Conservation (phyloP, 1,140 invertebrate genomes). For the Pogonomyrmex californicus region DNA sequence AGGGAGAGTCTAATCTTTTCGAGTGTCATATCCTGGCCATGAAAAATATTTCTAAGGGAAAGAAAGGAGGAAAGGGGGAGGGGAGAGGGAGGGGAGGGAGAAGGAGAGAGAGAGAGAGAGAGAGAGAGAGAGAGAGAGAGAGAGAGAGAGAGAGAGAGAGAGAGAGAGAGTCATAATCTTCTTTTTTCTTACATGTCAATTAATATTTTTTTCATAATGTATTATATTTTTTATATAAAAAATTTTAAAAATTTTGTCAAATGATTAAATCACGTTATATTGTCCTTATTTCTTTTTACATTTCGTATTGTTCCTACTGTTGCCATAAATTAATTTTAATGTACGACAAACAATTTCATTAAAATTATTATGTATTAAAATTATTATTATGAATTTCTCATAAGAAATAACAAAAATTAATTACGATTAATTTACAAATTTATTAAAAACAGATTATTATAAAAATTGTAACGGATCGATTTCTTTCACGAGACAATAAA, state of each 20-base stretch:
- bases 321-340: not conserved
- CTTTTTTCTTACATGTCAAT: not conserved
- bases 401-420: not conserved
- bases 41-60: too few species aligned
- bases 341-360: not conserved
- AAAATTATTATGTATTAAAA: not conserved
- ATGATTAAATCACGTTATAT: not conserved
- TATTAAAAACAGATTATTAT: not conserved
- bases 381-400: not conserved
- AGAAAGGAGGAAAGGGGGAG: too few species aligned
- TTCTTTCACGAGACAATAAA: not conserved
- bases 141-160: too few species aligned
- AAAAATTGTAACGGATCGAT: not conserved
- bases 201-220: not conserved
- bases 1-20: slow-evolving; percentile 9
- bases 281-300: not conserved
- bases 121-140: too few species aligned
- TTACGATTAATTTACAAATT: not conserved
- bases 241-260: slow-evolving; percentile 2
- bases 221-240: not conserved
- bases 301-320: not conserved
- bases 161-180: too few species aligned
- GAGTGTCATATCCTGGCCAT: slow-evolving; percentile 26
- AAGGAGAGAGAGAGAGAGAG: too few species aligned
- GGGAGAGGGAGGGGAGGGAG: too few species aligned